Percentiles rank a stretch among this genome's conserved stretches.
These are phyloP conservation scores for Passer domesticus DNA, from an alignment of 2,113 vertebrate genomes.

Conservation along the genomic window DNA sequence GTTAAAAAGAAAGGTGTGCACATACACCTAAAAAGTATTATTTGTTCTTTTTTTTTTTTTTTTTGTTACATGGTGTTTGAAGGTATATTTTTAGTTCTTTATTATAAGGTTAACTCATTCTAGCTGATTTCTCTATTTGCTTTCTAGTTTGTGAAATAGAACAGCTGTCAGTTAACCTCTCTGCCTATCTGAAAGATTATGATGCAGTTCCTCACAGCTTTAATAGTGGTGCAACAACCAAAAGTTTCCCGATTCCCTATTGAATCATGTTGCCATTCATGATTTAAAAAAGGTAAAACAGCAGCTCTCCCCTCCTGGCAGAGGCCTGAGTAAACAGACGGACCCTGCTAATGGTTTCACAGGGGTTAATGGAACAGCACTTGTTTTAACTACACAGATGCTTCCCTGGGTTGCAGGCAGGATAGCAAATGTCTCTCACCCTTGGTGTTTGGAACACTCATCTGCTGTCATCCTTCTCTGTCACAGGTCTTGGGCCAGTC, in stretches of 20 bases:
- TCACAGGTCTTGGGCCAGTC: not conserved
- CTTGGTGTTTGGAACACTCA: not conserved
- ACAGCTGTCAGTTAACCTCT: not conserved
- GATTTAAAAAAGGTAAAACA: not conserved
- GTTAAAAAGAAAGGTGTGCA: not conserved
- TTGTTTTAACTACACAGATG: constrained; percentile 28
- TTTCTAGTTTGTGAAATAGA: not conserved
- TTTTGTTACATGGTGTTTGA: not conserved
- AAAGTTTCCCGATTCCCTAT: not conserved
- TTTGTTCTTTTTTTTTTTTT: not conserved
- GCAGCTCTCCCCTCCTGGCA: rapidly evolving
- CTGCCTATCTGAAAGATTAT: not conserved
- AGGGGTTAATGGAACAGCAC: not conserved
- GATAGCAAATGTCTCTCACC: not conserved
- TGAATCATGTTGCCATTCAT: not conserved
- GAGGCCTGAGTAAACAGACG: constrained; percentile 6
- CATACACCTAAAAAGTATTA: not conserved
- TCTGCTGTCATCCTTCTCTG: constrained; percentile 27
- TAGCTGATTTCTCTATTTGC: not conserved
- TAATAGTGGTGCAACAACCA: not conserved
- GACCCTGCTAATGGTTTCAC: constrained; percentile 14
- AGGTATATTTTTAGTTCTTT: not conserved
- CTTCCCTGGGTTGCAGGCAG: not conserved
- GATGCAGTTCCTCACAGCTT: not conserved
- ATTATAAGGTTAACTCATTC: not conserved